These are phyloP conservation scores for Epizoanthus illoricatus DNA, from an alignment of 92 coral and sea anemone species.

Conservation along the genomic window DNA sequence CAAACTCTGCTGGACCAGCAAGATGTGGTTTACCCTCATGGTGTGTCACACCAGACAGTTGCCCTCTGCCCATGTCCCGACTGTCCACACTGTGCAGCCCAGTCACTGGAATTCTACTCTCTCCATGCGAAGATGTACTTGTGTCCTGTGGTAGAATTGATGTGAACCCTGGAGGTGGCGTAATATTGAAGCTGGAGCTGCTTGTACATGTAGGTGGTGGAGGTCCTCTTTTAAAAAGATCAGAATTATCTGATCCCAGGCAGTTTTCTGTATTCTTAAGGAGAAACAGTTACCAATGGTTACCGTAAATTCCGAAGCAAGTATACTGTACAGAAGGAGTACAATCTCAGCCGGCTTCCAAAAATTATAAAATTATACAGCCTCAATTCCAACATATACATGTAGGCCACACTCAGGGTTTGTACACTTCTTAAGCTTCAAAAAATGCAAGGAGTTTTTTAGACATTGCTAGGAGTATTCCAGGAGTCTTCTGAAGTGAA, in stretches of 20 bases:
- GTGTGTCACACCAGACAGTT: background rate
- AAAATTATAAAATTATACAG: too few relatives aligned
- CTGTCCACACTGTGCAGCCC: background rate
- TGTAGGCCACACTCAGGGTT: too few relatives aligned
- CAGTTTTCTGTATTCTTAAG: conserved; percentile 10
- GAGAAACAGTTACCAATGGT: background rate
- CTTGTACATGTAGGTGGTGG: background rate
- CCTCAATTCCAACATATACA: too few relatives aligned
- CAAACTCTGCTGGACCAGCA: conserved; percentile 21
- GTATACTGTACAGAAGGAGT: too few relatives aligned
- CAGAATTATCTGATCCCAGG: background rate
- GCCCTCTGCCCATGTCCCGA: background rate
- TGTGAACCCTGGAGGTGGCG: conserved; percentile 26
- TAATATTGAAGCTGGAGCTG: background rate
- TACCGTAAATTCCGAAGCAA: too few relatives aligned
- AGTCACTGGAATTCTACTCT: background rate
- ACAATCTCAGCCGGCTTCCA: too few relatives aligned
- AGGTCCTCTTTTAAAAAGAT: background rate
- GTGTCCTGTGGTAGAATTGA: background rate
- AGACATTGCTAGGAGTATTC: too few relatives aligned
- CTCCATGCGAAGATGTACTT: background rate
- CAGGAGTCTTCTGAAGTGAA: too few relatives aligned
- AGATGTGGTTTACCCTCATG: conserved; percentile 8
- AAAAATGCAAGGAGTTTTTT: too few relatives aligned
- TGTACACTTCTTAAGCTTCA: too few relatives aligned